Evolutionary conservation across 2,797 vertebrate species (phyloP), one percentile per base, ranked within the genome.

Genomic region (Phoxinus dragarum): DNA sequence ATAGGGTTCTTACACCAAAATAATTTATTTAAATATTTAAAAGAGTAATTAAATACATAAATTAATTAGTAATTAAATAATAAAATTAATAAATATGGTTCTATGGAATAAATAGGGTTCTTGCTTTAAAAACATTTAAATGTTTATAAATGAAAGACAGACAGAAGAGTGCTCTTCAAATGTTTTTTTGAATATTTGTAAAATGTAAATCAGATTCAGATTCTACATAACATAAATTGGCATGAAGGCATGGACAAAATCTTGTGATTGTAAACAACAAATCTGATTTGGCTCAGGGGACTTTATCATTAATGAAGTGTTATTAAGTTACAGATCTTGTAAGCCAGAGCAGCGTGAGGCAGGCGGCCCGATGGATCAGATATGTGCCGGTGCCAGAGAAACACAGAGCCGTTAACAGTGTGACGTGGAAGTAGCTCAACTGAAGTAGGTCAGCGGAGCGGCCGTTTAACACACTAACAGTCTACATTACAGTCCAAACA

Each of bases 401-500:
- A 34, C 47, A 44, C 47, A 83, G 71, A 68, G 34, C 36, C 40
- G 73, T 68, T 67, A 77, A 61, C 72, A 40, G 38, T 78, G 74
- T 21, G 47, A 79, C 52, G 52, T 79, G 75, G 75, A 84, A 68
- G 64, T 16, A 80, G 73, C 73, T 84, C n/a, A 11, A 77, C 47
- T 56, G 66, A 84, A 84, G 66, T 72, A 79, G 83, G 83, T 79
- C 83, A 84, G 12, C 54, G 4, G 38, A 72, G 49, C 38, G 40
- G 31, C 27, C 40, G 61, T 83, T 83, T 68, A 78, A 40, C 64
- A 71, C 67, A 56, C 67, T 71, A 71, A 74, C 27, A 59, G 82
- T 79, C 75, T 78, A 79, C 38, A 42, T 71, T 78, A 78, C 82
- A 69, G 52, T 69, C 47, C 82, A 69, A 84, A 84, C 74, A 76